Evolutionary conservation across 1,140 invertebrate species (phyloP).

Genomic region (Drosophila fuyamai): DNA sequence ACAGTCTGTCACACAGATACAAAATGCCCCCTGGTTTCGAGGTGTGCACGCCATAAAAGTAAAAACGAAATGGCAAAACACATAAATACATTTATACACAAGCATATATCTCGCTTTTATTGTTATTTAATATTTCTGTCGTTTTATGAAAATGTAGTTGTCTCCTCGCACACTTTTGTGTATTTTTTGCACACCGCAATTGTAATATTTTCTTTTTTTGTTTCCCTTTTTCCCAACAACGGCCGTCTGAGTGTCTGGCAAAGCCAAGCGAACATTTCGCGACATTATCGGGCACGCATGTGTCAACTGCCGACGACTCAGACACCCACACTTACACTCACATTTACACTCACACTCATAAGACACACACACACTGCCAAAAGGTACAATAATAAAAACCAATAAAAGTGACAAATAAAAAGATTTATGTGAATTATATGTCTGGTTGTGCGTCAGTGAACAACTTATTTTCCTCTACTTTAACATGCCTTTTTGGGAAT

Average conservation of each 20-base stretch:
- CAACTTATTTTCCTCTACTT: slow-evolving; percentile 55
- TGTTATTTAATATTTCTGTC: slow-evolving; percentile 77
- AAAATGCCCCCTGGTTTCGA: slow-evolving; percentile 13
- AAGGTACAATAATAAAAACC: slow-evolving; percentile 82
- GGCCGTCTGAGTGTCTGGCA: slow-evolving; percentile 54
- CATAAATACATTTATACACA: slow-evolving; percentile 73
- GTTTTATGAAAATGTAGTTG: slow-evolving; percentile 78
- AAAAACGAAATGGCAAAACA: slow-evolving; percentile 63
- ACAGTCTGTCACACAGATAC: slow-evolving; percentile 4
- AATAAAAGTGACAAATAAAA: slow-evolving; percentile 83
- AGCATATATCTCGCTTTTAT: slow-evolving; percentile 66
- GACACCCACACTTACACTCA: slow-evolving; percentile 23
- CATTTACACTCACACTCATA: neutral
- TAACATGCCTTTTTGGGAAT: slow-evolving; percentile 15
- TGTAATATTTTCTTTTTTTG: slow-evolving; percentile 32
- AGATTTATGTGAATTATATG: slow-evolving; percentile 76
- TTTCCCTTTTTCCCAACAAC: slow-evolving; percentile 37
- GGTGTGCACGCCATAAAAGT: slow-evolving; percentile 57
- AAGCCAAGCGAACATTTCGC: slow-evolving; percentile 39
- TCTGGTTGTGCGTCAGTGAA: slow-evolving; percentile 27
- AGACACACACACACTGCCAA: slow-evolving; percentile 24
- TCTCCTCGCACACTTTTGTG: slow-evolving; percentile 22
- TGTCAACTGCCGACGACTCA: slow-evolving; percentile 67
- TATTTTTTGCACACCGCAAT: slow-evolving; percentile 42
- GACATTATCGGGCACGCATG: slow-evolving; percentile 78